A percentile compares a stretch with the other conserved stretches of the same genome.
Evolutionary conservation across 2,797 vertebrate genomes (phyloP).

Genomic region (Schizopygopsis pylzovi): DNA sequence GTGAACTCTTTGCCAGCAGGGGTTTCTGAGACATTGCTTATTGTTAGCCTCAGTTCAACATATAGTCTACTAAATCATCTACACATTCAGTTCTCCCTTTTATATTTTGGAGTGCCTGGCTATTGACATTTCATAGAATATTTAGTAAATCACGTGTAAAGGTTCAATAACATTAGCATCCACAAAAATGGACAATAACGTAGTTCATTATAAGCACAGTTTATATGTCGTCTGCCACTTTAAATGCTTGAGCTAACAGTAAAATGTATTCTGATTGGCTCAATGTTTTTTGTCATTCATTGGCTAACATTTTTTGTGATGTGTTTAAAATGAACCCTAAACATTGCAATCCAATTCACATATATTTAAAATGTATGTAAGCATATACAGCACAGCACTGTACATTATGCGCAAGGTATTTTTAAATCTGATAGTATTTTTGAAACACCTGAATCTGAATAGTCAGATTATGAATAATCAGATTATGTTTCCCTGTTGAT

Average conservation of each 20-base stretch:
- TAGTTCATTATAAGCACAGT: too few relatives aligned
- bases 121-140: background rate
- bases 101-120: background rate
- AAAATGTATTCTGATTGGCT: too few relatives aligned
- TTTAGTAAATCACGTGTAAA: too few relatives aligned
- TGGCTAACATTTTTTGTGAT: too few relatives aligned
- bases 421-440: background rate
- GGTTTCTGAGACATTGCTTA: constrained; percentile 69
- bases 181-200: too few relatives aligned
- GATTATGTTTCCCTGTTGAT: background rate
- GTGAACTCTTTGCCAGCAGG: constrained; percentile 77
- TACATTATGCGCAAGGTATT: background rate
- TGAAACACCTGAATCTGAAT: background rate
- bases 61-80: constrained; percentile 14
- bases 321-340: background rate
- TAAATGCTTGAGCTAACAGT: too few relatives aligned
- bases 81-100: background rate
- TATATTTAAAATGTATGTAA: background rate
- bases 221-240: too few relatives aligned
- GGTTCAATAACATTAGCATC: too few relatives aligned
- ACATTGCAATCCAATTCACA: too few relatives aligned
- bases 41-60: constrained; percentile 62
- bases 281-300: too few relatives aligned
- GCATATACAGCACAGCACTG: background rate
- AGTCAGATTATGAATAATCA: background rate